Conservation (phyloP, 2,797 vertebrate genomes). For the Simalia tracyae region DNA sequence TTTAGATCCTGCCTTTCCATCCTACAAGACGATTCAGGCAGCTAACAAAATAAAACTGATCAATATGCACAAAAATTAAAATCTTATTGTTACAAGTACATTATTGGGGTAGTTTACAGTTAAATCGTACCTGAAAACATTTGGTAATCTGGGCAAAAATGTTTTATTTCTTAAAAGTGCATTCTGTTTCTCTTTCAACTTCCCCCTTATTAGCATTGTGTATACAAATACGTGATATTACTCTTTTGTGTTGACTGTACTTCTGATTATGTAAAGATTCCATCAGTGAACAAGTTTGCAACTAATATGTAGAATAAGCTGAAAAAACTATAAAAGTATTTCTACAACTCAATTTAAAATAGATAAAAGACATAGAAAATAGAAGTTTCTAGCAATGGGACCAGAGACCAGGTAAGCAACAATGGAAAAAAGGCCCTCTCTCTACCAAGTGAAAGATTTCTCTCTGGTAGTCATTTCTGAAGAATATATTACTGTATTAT, state of each 20-base stretch:
- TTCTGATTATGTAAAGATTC: neutral
- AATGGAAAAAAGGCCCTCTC: neutral
- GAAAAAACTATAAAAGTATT: neutral
- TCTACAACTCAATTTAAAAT: neutral
- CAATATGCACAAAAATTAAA: neutral
- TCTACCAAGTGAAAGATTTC: neutral
- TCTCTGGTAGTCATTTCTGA: neutral
- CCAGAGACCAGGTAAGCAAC: neutral
- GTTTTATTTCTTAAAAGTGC: neutral
- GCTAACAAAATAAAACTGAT: neutral
- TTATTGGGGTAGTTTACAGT: neutral
- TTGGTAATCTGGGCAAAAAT: neutral
- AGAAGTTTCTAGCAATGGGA: neutral
- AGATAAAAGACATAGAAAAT: neutral
- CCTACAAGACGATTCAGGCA: neutral
- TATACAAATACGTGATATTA: neutral
- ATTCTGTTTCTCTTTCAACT: neutral
- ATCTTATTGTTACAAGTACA: neutral
- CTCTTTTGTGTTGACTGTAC: neutral
- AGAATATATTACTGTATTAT: neutral
- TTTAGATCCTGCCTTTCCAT: neutral
- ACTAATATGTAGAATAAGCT: neutral
- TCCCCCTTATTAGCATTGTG: neutral
- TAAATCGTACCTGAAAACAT: neutral
- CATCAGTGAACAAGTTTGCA: neutral